Base-by-base conservation (phyloP, 1,140 invertebrate genomes). In the Brachionus paranguensis region DNA sequence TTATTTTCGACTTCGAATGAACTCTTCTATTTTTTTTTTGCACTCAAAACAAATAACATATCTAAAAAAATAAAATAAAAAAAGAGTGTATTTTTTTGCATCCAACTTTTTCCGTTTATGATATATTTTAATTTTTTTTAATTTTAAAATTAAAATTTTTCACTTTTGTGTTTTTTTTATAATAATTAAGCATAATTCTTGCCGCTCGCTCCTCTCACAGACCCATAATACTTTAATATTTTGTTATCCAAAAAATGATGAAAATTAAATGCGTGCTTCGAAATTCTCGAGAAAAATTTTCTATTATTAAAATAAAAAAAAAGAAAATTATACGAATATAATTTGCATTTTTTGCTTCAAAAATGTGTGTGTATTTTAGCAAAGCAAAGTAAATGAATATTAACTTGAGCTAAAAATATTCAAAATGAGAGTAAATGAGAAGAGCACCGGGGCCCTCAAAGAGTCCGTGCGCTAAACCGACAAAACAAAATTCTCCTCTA, bases 371-470 rank as follows among this genome's bases (percentile, higher is more conserved):
- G 29, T 72, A 41, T 72, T 37, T 72, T 72, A 72, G 41, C 33
- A 43, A 72, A 72, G 68, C 29, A 72, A 72, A 43, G 33, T 72
- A 72, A 72, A 72, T 43, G 68, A 72, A 72, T 72, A 72, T 72
- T 72, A 72, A 72, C 68, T 72, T 72, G 68, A 72, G 68, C 68
- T 72, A 72, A 72, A 72, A 72, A 41, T 72, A 41, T 41, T 33
- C 27, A 41, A 68, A 64, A 43, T 72, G 37, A 37, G 68, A 72
- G 37, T 43, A 20, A 11, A 43, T 17, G 68, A 72, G 68, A 72
- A 72, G 33, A 72, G 37, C 33, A 72, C 68, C 11, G 33, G 17
- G 17, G 68, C 17, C 68, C 17, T 20, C 27, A 33, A 68, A n/a
- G 65, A 72, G 68, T 72, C 41, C 37, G 33, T n/a, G 27, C 65